Percentiles rank a stretch among this genome's conserved stretches.
These are phyloP conservation scores for Lucinisca nassula DNA, from an alignment of 2,888 invertebrate species.

Conservation along the genomic window DNA sequence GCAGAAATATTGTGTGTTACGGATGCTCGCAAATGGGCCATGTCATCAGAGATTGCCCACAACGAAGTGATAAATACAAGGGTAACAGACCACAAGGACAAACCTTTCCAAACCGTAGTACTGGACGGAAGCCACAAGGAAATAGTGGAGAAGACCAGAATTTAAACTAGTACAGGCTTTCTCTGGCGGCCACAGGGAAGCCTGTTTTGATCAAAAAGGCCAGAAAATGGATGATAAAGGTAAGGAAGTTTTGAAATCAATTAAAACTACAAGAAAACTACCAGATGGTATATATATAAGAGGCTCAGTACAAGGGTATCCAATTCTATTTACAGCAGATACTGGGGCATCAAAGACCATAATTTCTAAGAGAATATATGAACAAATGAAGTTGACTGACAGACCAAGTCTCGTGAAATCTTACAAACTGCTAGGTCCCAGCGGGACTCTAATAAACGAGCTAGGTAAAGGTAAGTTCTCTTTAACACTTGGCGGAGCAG, in stretches of 20 bases:
- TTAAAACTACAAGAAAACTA: neutral
- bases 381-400: neutral
- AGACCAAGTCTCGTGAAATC: conserved; percentile 1
- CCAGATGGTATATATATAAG: neutral
- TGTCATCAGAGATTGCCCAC: conserved; percentile 2
- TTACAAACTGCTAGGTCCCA: neutral
- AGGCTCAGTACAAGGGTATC: neutral
- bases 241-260: neutral
- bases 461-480: conserved; percentile 34
- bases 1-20: neutral
- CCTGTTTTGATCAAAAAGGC: too few relatives aligned
- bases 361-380: neutral
- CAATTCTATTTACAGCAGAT: neutral
- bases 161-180: neutral
- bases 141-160: too few relatives aligned
- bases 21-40: neutral
- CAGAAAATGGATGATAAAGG: neutral
- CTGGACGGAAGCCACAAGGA: too few relatives aligned
- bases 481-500: conserved; percentile 6
- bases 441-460: conserved; percentile 25
- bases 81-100: too few relatives aligned
- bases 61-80: too few relatives aligned
- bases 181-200: conserved; percentile 1
- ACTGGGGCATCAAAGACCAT: neutral
- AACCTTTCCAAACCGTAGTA: too few relatives aligned